Percentiles rank a stretch among this genome's conserved stretches.
These are phyloP conservation scores for Holcopasites calliopsidis DNA, from an alignment of 1,140 invertebrate species.

Conservation along the genomic window DNA sequence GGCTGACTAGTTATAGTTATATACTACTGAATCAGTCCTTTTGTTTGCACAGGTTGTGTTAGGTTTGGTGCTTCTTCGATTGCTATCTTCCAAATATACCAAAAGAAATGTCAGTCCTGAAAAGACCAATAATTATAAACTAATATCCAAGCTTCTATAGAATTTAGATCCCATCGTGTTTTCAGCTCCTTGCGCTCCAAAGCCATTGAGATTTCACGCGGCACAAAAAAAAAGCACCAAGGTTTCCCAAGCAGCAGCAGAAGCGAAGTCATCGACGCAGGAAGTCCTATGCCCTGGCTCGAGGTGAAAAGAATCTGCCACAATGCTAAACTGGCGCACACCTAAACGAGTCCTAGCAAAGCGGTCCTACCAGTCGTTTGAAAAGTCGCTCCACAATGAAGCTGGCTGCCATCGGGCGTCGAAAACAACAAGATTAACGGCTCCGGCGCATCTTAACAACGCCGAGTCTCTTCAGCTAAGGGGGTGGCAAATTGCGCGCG, in stretches of 20 bases:
- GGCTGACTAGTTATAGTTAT: no score
- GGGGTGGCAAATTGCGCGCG: conserved; percentile 7
- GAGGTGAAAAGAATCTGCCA: background rate
- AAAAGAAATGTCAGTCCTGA: no score
- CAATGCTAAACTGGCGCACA: background rate
- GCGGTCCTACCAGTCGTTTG: background rate
- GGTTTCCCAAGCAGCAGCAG: background rate
- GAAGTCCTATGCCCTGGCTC: background rate
- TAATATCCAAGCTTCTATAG: no score
- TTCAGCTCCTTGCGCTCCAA: no score
- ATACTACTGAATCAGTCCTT: no score
- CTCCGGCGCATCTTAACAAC: background rate
- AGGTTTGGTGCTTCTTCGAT: no score
- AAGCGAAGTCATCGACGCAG: background rate
- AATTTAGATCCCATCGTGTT: no score
- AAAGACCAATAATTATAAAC: no score
- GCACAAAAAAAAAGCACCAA: no score
- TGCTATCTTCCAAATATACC: no score
- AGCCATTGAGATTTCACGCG: no score
- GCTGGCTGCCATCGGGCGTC: background rate
- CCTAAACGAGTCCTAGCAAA: background rate
- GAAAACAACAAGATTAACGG: conserved; percentile 16
- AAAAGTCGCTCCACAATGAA: background rate
- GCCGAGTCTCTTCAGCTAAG: background rate
- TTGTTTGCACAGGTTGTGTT: no score